A percentile compares a stretch with the other conserved stretches of the same genome.
These are phyloP conservation scores for Mythimna impura DNA, from an alignment of 2,888 invertebrate species.

Conservation along the genomic window DNA sequence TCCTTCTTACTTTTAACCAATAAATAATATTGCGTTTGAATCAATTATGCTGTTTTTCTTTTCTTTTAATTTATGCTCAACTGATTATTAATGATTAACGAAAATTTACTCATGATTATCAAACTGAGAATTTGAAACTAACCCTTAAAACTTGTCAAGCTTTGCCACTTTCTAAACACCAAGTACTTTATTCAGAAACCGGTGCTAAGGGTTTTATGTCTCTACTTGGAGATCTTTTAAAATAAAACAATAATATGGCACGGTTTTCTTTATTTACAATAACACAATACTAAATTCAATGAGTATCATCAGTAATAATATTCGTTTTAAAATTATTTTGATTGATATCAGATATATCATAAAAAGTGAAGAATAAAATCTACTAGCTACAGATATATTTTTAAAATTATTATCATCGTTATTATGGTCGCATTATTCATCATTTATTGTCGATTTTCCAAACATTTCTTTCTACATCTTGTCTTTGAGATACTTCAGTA, in stretches of 20 bases:
- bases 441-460: conserved; percentile 81
- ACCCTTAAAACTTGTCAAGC: no score
- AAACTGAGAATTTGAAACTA: no score
- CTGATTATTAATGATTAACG: no score
- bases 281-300: conserved; percentile 79
- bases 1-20: conserved; percentile 28
- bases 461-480: conserved; percentile 28
- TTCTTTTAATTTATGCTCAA: not conserved
- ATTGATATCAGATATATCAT: conserved; percentile 62
- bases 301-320: conserved; percentile 66
- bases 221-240: conserved; percentile 9
- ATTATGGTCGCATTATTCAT: conserved; percentile 72
- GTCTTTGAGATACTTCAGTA: conserved; percentile 31
- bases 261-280: conserved; percentile 84
- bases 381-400: conserved; percentile 75
- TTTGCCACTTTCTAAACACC: no score
- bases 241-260: conserved; percentile 75
- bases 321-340: conserved; percentile 65
- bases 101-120: no score
- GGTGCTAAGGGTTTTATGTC: not conserved
- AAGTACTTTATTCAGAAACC: not conserved
- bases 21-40: conserved; percentile 32
- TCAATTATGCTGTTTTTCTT: not conserved
- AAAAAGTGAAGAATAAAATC: conserved; percentile 65
- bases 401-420: conserved; percentile 79